These are phyloP conservation scores for Gobius niger DNA, from an alignment of 2,113 vertebrate genomes.

Conservation along the genomic window DNA sequence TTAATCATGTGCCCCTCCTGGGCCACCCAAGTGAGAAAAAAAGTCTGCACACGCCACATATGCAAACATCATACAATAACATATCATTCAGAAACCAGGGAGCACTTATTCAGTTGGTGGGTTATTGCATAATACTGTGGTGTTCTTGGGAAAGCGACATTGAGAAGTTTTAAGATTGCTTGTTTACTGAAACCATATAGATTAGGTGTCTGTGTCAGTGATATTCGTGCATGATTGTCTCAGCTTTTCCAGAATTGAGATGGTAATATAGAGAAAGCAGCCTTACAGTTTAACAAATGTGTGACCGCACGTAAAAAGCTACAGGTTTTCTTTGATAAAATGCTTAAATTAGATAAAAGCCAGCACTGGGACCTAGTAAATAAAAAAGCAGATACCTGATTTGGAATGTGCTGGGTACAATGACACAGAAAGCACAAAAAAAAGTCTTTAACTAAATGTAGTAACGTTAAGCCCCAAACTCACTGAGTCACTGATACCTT, in stretches of 20 bases:
- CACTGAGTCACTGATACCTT: not conserved
- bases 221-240: too few relatives aligned
- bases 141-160: too few relatives aligned
- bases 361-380: slow-evolving; percentile 4
- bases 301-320: not conserved
- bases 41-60: too few relatives aligned
- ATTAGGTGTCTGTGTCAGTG: too few relatives aligned
- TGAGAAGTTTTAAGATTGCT: too few relatives aligned
- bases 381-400: slow-evolving; percentile 10
- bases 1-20: too few relatives aligned
- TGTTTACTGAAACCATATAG: too few relatives aligned
- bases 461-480: not conserved
- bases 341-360: not conserved
- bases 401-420: not conserved
- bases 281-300: not conserved
- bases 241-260: not conserved
- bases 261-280: not conserved
- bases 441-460: slow-evolving; percentile 25
- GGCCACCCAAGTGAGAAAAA: too few relatives aligned
- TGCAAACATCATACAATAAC: too few relatives aligned
- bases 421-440: not conserved
- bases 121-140: too few relatives aligned
- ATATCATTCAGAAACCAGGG: too few relatives aligned
- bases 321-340: not conserved
- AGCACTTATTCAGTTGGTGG: too few relatives aligned